Evolutionary conservation across 1,140 invertebrate genomes (phyloP).

Genomic region (Lasioglossum albipes): DNA sequence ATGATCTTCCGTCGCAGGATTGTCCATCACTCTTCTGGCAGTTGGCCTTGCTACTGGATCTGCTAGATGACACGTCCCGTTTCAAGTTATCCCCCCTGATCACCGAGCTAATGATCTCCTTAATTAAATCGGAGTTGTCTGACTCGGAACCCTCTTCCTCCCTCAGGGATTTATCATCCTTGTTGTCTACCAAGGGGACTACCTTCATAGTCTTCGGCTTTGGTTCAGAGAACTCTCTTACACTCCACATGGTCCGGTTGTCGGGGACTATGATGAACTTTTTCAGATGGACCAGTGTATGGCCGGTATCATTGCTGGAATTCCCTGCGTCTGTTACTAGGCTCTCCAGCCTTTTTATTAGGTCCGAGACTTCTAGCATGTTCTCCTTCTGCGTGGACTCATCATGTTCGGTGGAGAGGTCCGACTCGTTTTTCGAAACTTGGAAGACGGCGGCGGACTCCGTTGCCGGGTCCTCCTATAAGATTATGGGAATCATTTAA

Average conservation of each 20-base stretch:
- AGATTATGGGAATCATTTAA: background rate
- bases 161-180: no score
- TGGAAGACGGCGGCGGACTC: background rate
- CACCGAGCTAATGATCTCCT: constrained; percentile 29
- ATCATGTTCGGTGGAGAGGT: background rate
- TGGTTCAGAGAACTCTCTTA: constrained; percentile 6
- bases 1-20: background rate
- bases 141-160: background rate
- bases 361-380: constrained; percentile 41
- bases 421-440: background rate
- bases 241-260: constrained; percentile 24
- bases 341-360: constrained; percentile 46
- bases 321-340: constrained; percentile 31
- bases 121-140: background rate
- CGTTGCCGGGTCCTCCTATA: background rate
- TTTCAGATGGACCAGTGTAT: constrained; percentile 44
- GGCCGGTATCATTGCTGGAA: background rate
- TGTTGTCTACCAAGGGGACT: background rate
- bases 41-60: background rate
- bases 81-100: background rate
- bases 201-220: background rate
- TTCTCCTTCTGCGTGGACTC: constrained; percentile 37
- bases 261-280: constrained; percentile 39
- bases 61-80: background rate
- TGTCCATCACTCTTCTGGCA: background rate